phyloP scores from a whole-genome alignment of 2,888 invertebrate species.

The Heliconius hortense region DNA sequence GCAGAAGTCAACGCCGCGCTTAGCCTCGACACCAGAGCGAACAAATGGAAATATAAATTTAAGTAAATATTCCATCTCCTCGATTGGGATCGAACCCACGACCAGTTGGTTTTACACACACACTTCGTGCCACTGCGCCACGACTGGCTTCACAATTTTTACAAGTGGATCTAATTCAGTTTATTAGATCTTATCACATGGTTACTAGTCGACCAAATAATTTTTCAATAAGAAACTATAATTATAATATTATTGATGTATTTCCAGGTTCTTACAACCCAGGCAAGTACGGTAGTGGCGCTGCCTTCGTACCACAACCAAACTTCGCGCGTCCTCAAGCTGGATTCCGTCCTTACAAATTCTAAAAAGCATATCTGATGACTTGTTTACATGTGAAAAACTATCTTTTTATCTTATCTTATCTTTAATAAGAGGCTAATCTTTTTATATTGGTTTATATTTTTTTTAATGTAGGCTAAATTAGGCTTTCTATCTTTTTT shows the following conservation, averaged over 20 bases:
- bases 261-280: slow-evolving; percentile 77
- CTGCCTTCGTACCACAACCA: slow-evolving; percentile 53
- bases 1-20: no score
- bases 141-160: no score
- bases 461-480: slow-evolving; percentile 7
- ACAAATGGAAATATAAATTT: no score
- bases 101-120: no score
- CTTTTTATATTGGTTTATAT: slow-evolving; percentile 9
- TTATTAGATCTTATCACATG: no score
- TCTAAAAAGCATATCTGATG: slow-evolving; percentile 51
- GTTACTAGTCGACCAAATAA: no score
- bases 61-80: no score
- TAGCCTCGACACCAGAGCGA: no score
- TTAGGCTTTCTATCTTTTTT: slow-evolving; percentile 13
- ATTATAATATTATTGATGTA: slow-evolving; percentile 10
- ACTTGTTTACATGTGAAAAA: slow-evolving; percentile 37
- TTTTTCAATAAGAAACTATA: background rate
- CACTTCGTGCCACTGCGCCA: no score
- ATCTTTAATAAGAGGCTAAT: slow-evolving; percentile 23
- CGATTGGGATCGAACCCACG: no score
- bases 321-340: slow-evolving; percentile 63
- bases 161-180: no score
- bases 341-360: slow-evolving; percentile 71
- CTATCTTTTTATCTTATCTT: slow-evolving; percentile 15
- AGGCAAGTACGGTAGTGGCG: slow-evolving; percentile 62